Percentiles rank a stretch among this genome's conserved stretches.
These are phyloP conservation scores for Cerastis rubricosa DNA, from an alignment of 2,888 invertebrate species.

Conservation along the genomic window DNA sequence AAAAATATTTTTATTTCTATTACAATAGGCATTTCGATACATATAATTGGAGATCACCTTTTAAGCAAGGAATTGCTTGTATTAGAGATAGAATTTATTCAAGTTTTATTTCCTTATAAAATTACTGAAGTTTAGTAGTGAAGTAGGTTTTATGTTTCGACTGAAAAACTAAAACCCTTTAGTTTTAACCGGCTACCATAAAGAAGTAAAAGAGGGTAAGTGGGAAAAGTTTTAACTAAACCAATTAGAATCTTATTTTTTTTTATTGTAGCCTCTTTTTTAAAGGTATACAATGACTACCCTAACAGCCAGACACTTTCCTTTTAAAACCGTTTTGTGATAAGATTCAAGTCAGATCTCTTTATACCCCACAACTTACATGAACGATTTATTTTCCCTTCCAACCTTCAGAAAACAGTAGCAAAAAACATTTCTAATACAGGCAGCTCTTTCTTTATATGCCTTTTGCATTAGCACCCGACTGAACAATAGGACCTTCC, in stretches of 20 bases:
- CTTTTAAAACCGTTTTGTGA: background rate
- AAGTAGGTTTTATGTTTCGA: background rate
- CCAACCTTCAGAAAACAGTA: conserved; percentile 7
- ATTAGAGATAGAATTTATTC: background rate
- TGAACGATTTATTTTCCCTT: background rate
- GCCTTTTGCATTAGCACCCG: conserved; percentile 70
- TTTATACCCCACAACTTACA: background rate
- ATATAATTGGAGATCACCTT: too few species aligned
- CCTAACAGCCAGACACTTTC: background rate
- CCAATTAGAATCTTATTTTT: background rate
- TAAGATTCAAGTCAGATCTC: background rate
- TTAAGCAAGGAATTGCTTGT: too few species aligned
- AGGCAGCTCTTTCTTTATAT: conserved; percentile 51
- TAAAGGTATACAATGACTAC: background rate
- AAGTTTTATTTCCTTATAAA: too few species aligned
- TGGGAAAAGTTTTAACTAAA: background rate
- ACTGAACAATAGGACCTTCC: conserved; percentile 64
- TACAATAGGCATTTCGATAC: too few species aligned
- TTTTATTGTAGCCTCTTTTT: background rate
- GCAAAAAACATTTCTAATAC: conserved; percentile 44
- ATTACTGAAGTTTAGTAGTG: background rate
- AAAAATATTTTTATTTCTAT: too few species aligned
- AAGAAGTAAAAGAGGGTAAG: background rate
- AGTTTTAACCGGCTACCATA: background rate
- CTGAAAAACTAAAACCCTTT: background rate